Evolutionary conservation across 2,797 vertebrate genomes (phyloP).

Genomic region (Cossypha dichroa): DNA sequence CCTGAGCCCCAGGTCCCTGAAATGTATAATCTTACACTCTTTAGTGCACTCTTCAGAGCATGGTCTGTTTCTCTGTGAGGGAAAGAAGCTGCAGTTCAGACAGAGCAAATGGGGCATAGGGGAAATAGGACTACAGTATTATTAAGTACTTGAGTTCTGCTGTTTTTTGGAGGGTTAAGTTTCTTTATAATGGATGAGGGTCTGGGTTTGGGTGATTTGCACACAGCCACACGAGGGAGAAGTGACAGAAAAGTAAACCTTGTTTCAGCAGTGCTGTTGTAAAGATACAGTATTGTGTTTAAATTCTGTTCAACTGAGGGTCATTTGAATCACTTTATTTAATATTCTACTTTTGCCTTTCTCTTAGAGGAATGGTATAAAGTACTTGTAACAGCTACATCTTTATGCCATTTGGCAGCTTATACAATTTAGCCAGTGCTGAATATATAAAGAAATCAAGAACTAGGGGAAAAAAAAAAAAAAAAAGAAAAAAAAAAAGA

Average conservation of each 20-base stretch:
- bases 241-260: background rate
- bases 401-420: background rate
- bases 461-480: rapidly evolving
- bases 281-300: background rate
- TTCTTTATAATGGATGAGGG: background rate
- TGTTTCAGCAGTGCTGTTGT: background rate
- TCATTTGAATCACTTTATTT: background rate
- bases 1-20: background rate
- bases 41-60: background rate
- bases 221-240: background rate
- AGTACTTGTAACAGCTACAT: background rate
- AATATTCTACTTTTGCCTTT: background rate
- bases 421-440: background rate
- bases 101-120: background rate
- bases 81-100: background rate
- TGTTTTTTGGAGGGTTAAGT: background rate
- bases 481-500: background rate
- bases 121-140: background rate
- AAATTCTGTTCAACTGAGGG: background rate
- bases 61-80: background rate
- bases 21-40: background rate
- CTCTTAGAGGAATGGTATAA: background rate
- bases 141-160: background rate
- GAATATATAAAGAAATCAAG: background rate
- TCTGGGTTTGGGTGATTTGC: background rate